These are phyloP conservation scores for Temnopleurus reevesii DNA, from an alignment of 53 echinoderm and acorn worm species.

Conservation along the genomic window DNA sequence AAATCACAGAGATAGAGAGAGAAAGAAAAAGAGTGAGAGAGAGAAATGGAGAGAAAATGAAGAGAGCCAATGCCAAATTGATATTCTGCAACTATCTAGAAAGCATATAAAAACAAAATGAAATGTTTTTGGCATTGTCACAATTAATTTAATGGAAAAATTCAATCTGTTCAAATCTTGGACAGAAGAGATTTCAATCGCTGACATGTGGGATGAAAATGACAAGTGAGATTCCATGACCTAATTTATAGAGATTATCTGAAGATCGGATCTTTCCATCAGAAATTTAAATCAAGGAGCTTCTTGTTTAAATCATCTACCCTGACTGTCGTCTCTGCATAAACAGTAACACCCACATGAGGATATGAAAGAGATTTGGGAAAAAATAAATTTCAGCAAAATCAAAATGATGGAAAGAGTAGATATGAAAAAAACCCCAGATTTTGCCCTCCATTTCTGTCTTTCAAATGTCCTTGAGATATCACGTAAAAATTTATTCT, in stretches of 20 bases:
- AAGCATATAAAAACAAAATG: too few relatives aligned
- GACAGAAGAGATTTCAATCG: not conserved
- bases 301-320: not conserved
- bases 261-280: constrained; percentile 5
- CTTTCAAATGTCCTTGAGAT: too few relatives aligned
- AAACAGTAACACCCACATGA: not conserved
- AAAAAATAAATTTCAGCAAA: too few relatives aligned
- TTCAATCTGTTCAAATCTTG: not conserved
- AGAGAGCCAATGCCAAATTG: too few relatives aligned
- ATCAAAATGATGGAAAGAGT: not conserved
- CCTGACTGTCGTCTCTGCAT: not conserved
- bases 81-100: too few relatives aligned
- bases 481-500: not conserved
- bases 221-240: not conserved
- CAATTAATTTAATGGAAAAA: not conserved
- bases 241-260: constrained; percentile 5
- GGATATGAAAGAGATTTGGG: too few relatives aligned
- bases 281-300: not conserved
- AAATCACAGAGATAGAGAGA: too few relatives aligned
- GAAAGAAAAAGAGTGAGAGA: too few relatives aligned
- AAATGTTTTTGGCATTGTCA: not conserved
- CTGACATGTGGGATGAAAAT: not conserved
- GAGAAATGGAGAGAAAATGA: too few relatives aligned
- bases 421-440: not conserved
- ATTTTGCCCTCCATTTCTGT: not conserved